Conservation (phyloP, 2,797 vertebrate genomes). For the Anniella stebbinsi region DNA sequence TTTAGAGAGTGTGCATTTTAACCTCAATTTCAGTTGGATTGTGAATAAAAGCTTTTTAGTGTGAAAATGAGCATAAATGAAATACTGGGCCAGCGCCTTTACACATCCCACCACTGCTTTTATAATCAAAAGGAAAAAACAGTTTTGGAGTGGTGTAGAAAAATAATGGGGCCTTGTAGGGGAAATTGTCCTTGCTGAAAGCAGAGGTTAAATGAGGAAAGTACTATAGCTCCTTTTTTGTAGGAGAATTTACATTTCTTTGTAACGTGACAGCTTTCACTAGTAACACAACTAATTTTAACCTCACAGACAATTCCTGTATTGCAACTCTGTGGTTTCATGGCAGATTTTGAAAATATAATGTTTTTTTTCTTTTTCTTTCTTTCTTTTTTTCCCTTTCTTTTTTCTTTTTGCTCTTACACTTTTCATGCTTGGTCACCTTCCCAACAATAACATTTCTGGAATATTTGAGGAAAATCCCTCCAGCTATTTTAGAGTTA, state of each 20-base stretch:
- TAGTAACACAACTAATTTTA: constrained; percentile 58
- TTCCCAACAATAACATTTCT: constrained; percentile 49
- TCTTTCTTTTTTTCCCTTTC: no score
- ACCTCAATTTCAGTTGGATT: constrained; percentile 52
- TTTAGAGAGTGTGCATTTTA: constrained; percentile 48
- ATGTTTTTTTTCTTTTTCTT: neutral
- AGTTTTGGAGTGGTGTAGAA: constrained; percentile 25
- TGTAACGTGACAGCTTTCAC: constrained; percentile 53
- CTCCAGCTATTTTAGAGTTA: constrained; percentile 42
- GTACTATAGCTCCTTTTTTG: constrained; percentile 33
- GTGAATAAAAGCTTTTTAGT: constrained; percentile 38
- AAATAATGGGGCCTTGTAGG: constrained; percentile 64
- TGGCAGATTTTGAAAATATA: constrained; percentile 30
- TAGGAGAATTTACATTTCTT: constrained; percentile 56
- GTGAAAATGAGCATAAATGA: constrained; percentile 47
- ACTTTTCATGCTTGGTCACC: constrained; percentile 30
- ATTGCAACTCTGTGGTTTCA: constrained; percentile 32
- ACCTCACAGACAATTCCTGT: neutral
- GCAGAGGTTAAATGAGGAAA: constrained; percentile 51
- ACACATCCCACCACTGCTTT: neutral
- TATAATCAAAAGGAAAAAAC: constrained; percentile 47
- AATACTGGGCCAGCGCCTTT: constrained; percentile 20
- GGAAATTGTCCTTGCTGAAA: constrained; percentile 56
- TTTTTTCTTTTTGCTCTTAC: constrained; percentile 8
- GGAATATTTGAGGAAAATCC: constrained; percentile 39